phyloP scores from a whole-genome alignment of 2,888 invertebrate species.

The Parnassius apollo region DNA sequence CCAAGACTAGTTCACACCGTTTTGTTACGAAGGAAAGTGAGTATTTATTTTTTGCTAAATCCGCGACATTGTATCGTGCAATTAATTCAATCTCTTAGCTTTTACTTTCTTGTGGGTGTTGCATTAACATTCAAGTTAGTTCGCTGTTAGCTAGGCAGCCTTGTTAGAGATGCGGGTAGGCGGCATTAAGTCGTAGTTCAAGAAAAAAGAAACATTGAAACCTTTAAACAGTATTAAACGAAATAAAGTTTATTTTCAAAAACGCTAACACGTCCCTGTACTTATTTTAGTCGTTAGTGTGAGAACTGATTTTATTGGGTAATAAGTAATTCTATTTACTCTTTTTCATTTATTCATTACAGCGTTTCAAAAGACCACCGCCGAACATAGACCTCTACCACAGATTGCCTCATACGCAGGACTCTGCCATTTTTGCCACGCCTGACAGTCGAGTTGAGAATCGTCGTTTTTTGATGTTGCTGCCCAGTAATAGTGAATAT shows the following conservation, averaged over 20 bases:
- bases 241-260: conserved; percentile 16
- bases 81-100: conserved; percentile 37
- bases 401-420: too few relatives aligned
- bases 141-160: conserved; percentile 29
- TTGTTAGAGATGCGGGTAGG: conserved; percentile 36
- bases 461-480: too few relatives aligned
- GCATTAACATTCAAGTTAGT: conserved; percentile 37
- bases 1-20: conserved; percentile 8
- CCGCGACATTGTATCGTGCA: conserved; percentile 22
- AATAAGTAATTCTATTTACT: too few relatives aligned
- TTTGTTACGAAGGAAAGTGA: conserved; percentile 22
- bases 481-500: too few relatives aligned
- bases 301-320: too few relatives aligned
- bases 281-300: not conserved
- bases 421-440: too few relatives aligned
- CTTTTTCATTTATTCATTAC: too few relatives aligned
- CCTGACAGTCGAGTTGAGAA: too few relatives aligned
- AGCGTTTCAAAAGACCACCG: too few relatives aligned
- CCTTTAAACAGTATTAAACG: conserved; percentile 8
- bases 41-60: conserved; percentile 9
- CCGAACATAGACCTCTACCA: too few relatives aligned
- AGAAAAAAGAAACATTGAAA: conserved; percentile 30
- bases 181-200: conserved; percentile 34
- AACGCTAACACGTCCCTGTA: conserved; percentile 12
- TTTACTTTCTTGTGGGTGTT: conserved; percentile 36